Conservation (phyloP, 2,797 vertebrate genomes). For the Oreochromis mossambicus region DNA sequence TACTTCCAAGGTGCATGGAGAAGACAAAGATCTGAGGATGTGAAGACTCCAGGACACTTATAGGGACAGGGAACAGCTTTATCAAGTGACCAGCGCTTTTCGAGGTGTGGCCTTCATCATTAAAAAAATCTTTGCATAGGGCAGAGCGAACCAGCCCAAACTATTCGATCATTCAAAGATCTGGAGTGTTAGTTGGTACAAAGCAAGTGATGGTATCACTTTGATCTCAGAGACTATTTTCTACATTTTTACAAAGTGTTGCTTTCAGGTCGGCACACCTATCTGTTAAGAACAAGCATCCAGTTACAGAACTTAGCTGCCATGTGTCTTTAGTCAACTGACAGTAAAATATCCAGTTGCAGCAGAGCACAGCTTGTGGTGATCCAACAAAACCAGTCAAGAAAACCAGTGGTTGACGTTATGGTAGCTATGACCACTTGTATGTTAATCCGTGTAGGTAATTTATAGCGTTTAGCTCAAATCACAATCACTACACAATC, state of each 20-base stretch:
- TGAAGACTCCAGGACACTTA: not conserved
- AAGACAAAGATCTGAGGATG: not conserved
- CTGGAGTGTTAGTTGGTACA: not conserved
- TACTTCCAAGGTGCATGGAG: not conserved
- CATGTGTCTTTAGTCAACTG: not conserved
- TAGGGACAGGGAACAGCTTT: not conserved
- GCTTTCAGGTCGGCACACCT: not conserved
- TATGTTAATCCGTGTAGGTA: not conserved
- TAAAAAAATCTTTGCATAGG: not conserved
- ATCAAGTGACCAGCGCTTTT: not conserved
- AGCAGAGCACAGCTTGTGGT: not conserved
- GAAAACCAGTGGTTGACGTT: not conserved
- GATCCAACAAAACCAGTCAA: not conserved
- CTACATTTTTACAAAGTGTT: not conserved
- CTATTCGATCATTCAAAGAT: not conserved
- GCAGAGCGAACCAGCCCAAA: rapidly evolving
- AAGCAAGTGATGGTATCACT: not conserved
- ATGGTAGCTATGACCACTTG: not conserved
- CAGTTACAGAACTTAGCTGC: not conserved
- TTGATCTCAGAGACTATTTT: not conserved
- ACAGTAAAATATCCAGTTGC: not conserved
- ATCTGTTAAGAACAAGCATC: not conserved
- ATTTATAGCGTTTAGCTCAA: not conserved
- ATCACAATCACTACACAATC: not conserved
- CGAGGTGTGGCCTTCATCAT: not conserved